Base-by-base conservation (phyloP, 2,888 invertebrate species). In the Xylophagus ater region DNA sequence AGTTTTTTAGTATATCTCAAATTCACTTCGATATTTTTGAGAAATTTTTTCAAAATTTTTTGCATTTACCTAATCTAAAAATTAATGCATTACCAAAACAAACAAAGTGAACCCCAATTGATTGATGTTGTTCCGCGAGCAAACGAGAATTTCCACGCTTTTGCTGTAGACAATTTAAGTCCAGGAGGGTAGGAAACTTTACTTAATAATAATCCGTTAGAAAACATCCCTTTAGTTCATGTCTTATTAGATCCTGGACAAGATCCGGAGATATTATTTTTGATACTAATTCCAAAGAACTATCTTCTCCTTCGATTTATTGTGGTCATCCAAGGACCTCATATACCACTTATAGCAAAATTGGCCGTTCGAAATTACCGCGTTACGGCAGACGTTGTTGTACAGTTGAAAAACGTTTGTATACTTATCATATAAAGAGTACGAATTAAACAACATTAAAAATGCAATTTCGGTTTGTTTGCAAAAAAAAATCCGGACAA, bases 181-280 rank as follows among this genome's bases (percentile, higher is more conserved):
- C 46, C 13, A 45, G 48, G 35, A 34, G 37, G 38, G n/a, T 20
- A 41, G 10, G 46, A 50, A 44, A 48, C 50, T 35, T 31, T 49
- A 26, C 32, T 49, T 9, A 42, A 47, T 10, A 43, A 36, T 31
- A 21, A 43, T 18, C 34, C 41, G 15, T 38, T 48, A 26, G 28
- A 24, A 25, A n/a, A n/a, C n/a, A n/a, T n/a, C n/a, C n/a, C n/a
- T n/a, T n/a, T n/a, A n/a, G n/a, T n/a, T n/a, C 20, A 26, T 19
- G 12, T 37, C 10, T 29, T 31, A 40, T 44, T 49, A 25, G 48
- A 48, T 18, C 47, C 50, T 12, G 50, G 47, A 33, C 47, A 50
- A 34, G 39, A 44, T 25, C 24, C 45, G 20, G 15, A 10, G 19
- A n/a, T n/a, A n/a, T n/a, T n/a, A n/a, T n/a, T n/a, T n/a, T 48